Conservation (phyloP, 92 coral and sea anemone genomes). For the Heteractis magnifica region DNA sequence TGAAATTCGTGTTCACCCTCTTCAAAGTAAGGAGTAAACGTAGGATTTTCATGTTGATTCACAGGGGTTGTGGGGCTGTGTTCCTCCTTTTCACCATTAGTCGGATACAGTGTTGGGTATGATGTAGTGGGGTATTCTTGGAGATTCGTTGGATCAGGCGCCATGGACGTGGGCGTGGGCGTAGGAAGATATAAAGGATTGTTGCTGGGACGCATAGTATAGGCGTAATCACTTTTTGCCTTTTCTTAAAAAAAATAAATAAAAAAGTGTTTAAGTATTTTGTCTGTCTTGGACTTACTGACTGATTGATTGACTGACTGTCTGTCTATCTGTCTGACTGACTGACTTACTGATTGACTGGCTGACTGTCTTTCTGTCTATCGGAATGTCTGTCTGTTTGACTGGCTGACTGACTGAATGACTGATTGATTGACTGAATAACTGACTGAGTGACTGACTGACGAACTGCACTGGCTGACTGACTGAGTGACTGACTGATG, state of each 20-base stretch:
- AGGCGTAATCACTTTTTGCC: background rate
- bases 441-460: no score
- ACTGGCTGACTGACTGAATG: no score
- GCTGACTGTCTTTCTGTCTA: no score
- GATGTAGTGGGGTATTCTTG: background rate
- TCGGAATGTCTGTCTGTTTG: no score
- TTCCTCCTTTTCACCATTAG: background rate
- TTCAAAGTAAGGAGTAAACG: background rate
- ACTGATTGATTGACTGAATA: no score
- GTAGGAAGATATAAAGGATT: background rate
- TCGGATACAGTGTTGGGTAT: background rate
- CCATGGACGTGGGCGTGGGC: background rate
- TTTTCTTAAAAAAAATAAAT: background rate
- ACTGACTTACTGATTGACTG: background rate
- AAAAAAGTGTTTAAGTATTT: background rate
- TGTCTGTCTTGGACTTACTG: background rate
- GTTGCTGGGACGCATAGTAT: background rate
- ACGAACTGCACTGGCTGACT: no score
- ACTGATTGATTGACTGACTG: background rate
- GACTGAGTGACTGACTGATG: no score
- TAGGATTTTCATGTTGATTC: no score
- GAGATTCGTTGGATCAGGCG: background rate
- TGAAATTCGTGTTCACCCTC: background rate
- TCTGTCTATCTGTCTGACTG: background rate
- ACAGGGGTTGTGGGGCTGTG: no score